Conservation (phyloP, 1,140 invertebrate species). For the Drosophila cardini region DNA sequence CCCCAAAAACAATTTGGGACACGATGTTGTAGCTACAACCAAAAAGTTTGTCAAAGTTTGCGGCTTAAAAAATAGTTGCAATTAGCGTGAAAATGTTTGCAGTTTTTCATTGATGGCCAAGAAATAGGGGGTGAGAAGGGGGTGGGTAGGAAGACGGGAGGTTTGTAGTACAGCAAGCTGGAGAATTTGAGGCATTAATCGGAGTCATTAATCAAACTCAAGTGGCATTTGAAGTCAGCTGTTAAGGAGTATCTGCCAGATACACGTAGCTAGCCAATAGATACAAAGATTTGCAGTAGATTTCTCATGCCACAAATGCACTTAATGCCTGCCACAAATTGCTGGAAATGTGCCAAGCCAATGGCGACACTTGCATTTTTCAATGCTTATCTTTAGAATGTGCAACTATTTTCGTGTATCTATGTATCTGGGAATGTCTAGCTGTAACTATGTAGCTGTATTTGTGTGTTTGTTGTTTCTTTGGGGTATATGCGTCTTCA, state of each 20-base stretch:
- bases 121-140: neutral
- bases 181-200: slow-evolving; percentile 28
- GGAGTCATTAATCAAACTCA: slow-evolving; percentile 41
- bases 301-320: slow-evolving; percentile 18
- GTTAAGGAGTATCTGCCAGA: slow-evolving; percentile 20
- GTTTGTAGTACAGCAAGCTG: neutral
- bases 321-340: slow-evolving; percentile 25
- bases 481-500: slow-evolving; percentile 26
- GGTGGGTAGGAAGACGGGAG: neutral
- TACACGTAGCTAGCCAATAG: slow-evolving; percentile 12
- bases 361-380: slow-evolving; percentile 51
- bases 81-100: slow-evolving; percentile 36
- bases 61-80: slow-evolving; percentile 37
- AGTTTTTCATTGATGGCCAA: neutral
- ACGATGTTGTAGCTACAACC: neutral
- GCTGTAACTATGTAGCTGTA: slow-evolving; percentile 12
- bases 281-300: neutral
- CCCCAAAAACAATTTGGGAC: slow-evolving; percentile 38
- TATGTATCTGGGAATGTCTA: slow-evolving; percentile 42
- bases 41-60: slow-evolving; percentile 11
- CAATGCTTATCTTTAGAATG: slow-evolving; percentile 50
- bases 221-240: slow-evolving; percentile 23
- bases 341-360: slow-evolving; percentile 36
- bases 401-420: slow-evolving; percentile 48
- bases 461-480: slow-evolving; percentile 9